A percentile compares a stretch with the other conserved stretches of the same genome.
phyloP scores from a whole-genome alignment of 2,113 vertebrate species.

The Mirounga angustirostris region DNA sequence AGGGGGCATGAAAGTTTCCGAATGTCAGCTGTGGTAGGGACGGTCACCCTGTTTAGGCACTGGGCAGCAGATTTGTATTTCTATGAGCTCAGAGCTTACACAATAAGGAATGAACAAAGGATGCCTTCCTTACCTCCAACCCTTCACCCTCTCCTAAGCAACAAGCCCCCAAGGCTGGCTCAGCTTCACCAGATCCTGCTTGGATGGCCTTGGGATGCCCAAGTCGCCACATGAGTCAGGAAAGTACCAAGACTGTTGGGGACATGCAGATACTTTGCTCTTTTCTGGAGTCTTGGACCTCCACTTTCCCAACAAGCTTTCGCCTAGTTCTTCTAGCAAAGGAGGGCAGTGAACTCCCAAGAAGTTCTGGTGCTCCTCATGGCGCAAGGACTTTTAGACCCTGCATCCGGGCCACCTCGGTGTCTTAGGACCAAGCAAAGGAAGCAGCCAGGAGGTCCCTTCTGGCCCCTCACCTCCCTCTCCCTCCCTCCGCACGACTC shows the following conservation, averaged over 20 bases:
- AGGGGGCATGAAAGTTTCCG: neutral
- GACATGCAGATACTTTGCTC: neutral
- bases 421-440: constrained; percentile 5
- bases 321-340: constrained; percentile 46
- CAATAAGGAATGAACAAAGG: neutral
- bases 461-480: neutral
- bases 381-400: neutral
- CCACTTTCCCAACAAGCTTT: neutral
- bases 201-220: neutral
- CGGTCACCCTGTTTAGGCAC: neutral
- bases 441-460: neutral
- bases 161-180: neutral
- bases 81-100: neutral
- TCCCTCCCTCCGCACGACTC: neutral
- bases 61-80: neutral
- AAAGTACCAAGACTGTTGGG: neutral
- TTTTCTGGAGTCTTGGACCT: constrained; percentile 50
- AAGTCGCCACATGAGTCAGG: neutral
- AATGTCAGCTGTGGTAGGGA: neutral
- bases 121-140: neutral
- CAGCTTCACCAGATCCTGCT: neutral
- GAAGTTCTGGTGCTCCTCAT: neutral
- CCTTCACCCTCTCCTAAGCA: constrained; percentile 13
- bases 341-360: neutral
- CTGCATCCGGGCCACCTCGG: neutral